Percentiles rank a stretch among this genome's conserved stretches.
Conservation (phyloP, 1,140 invertebrate species). For the Drosophila oshimai region DNA sequence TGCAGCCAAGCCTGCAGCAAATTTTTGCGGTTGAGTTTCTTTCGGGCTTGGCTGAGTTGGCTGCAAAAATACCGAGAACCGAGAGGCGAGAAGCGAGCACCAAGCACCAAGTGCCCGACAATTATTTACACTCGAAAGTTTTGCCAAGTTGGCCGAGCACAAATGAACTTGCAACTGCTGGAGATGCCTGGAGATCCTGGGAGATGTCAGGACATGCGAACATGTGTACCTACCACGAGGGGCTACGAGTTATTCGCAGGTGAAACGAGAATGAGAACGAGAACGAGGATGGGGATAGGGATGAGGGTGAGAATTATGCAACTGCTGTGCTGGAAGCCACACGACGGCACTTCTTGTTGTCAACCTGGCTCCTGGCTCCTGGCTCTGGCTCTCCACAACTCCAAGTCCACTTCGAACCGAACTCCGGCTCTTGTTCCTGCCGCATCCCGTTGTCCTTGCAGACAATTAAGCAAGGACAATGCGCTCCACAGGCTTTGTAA, state of each 20-base stretch:
- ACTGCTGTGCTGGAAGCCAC: conserved; percentile 43
- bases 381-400: too few relatives aligned
- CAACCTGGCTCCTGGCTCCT: conserved; percentile 40
- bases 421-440: conserved; percentile 3
- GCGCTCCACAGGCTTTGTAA: conserved; percentile 45
- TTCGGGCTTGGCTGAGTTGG: conserved; percentile 10
- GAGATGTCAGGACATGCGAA: conserved; percentile 34
- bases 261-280: neutral
- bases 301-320: conserved; percentile 65
- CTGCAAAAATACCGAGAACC: neutral
- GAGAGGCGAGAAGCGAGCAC: too few relatives aligned
- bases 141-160: conserved; percentile 60
- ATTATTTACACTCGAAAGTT: conserved; percentile 79
- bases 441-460: conserved; percentile 65
- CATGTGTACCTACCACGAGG: conserved; percentile 25
- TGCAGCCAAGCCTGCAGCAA: conserved; percentile 16
- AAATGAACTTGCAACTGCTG: conserved; percentile 62
- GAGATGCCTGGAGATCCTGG: conserved; percentile 15
- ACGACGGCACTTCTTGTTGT: conserved; percentile 39
- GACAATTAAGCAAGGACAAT: conserved; percentile 78
- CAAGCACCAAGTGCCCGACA: conserved; percentile 45
- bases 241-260: conserved; percentile 9
- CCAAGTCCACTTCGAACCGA: neutral
- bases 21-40: conserved; percentile 70
- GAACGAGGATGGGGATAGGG: neutral